A percentile compares a stretch with the other conserved stretches of the same genome.
Evolutionary conservation across 1,140 invertebrate species (phyloP).

Genomic region (Caenorhabditis brenneri): DNA sequence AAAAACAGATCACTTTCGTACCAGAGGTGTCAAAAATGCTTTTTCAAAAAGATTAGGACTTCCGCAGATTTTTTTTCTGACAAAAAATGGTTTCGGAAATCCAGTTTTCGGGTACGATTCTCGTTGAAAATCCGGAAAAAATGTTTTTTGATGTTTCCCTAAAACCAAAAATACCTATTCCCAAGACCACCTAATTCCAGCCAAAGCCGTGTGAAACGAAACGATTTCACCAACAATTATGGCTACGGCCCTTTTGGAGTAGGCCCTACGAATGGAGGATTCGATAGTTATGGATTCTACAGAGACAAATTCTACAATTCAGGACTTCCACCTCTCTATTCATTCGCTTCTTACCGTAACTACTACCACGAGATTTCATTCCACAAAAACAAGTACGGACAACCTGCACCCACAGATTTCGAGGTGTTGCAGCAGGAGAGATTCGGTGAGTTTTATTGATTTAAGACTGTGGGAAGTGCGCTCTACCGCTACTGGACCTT

Average conservation of each 20-base stretch:
- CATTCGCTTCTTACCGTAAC: conserved; percentile 57
- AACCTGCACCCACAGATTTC: conserved; percentile 51
- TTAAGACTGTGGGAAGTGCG: too few species aligned
- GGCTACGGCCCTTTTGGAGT: conserved; percentile 59
- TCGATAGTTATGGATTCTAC: conserved; percentile 62
- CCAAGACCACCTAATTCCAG: neutral
- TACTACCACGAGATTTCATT: conserved; percentile 61
- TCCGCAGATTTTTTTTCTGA: too few species aligned
- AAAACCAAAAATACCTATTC: too few species aligned
- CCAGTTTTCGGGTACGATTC: too few species aligned
- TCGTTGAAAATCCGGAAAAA: too few species aligned
- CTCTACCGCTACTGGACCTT: too few species aligned
- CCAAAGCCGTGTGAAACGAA: conserved; percentile 53
- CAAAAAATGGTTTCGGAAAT: too few species aligned
- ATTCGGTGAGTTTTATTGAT: conserved; percentile 50
- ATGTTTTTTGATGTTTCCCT: too few species aligned
- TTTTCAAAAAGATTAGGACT: too few species aligned
- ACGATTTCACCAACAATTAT: conserved; percentile 61
- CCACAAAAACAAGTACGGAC: conserved; percentile 58
- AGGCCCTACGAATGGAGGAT: conserved; percentile 58
- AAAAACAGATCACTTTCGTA: too few species aligned
- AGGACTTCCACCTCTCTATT: conserved; percentile 59
- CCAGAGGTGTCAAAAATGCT: too few species aligned
- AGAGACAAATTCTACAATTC: conserved; percentile 61
- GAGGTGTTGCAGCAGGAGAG: conserved; percentile 56